Percentiles rank a stretch among this genome's conserved stretches.
These are phyloP conservation scores for Hylia prasina DNA, from an alignment of 2,113 vertebrate species.

Conservation along the genomic window DNA sequence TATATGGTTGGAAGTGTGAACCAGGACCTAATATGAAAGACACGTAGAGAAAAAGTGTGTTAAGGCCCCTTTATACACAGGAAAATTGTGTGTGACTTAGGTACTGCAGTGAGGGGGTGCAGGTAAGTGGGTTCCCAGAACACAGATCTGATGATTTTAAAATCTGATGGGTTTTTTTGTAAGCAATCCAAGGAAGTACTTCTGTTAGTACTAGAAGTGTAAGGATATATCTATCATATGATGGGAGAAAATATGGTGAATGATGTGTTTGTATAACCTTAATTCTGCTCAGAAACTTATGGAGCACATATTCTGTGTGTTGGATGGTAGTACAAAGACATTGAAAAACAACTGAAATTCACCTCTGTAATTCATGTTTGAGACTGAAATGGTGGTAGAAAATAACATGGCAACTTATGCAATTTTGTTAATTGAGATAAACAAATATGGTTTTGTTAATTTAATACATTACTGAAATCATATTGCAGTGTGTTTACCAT, in stretches of 20 bases:
- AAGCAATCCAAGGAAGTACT: background rate
- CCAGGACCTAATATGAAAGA: background rate
- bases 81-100: background rate
- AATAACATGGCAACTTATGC: background rate
- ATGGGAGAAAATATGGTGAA: background rate
- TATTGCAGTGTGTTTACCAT: background rate
- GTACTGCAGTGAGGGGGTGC: background rate
- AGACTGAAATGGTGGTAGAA: background rate
- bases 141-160: background rate
- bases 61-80: background rate
- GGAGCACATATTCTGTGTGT: background rate
- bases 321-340: background rate
- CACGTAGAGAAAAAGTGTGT: accelerated
- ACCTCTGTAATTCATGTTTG: background rate
- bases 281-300: background rate
- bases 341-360: background rate
- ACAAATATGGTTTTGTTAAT: background rate
- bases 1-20: accelerated
- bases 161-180: background rate
- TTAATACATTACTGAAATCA: background rate
- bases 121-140: background rate
- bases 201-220: background rate
- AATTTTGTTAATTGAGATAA: background rate
- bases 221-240: background rate
- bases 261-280: background rate